Evolutionary conservation across 2,113 vertebrate species (phyloP), one percentile per base, ranked within the genome.

Genomic region (Periophthalmus modestus): DNA sequence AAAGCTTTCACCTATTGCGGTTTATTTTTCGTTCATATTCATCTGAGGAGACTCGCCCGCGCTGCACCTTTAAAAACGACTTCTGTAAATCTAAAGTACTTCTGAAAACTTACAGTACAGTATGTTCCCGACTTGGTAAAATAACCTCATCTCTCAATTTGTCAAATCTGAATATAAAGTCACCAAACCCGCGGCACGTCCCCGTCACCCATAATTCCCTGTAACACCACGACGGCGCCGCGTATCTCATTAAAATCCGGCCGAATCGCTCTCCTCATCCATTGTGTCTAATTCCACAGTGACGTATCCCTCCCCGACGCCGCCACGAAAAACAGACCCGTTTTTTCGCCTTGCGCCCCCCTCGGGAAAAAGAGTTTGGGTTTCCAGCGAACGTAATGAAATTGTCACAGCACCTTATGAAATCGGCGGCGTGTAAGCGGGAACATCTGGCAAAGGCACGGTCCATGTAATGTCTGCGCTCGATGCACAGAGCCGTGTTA

Each of bases 361-460:
- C 66, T 81, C 79, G 52, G 62, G 23, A 54, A 86, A n/a, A 74
- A 65, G 77, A 78, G 50, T 82, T 83, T 67, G 75, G n/a, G 93
- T 90, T 74, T 82, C 79, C 80, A 59, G 84, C 71, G 84, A 92
- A 89, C 81, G 71, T 92, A 91, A 93, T 91, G 93, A 89, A 86
- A 84, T 92, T 86, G 91, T 94, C 92, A 92, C 88, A 76, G 81
- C 72, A 84, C 91, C 91, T 95, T 92, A 90, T 88, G 92, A 94
- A 94, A 92, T 89, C 88, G 70, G 85, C 84, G 82, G 83, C 71
- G 73, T 54, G 85, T 91, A 89, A 93, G 92, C 80, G 92, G 89
- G 82, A 93, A 91, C 94, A 93, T 94, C 93, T 93, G 95, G 93
- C 87, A 80, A 93, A 90, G 80, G 89, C 89, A 79, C 89, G 80